Evolutionary conservation across 2,797 vertebrate species (phyloP).

Genomic region (Oreonectes daqikongensis): DNA sequence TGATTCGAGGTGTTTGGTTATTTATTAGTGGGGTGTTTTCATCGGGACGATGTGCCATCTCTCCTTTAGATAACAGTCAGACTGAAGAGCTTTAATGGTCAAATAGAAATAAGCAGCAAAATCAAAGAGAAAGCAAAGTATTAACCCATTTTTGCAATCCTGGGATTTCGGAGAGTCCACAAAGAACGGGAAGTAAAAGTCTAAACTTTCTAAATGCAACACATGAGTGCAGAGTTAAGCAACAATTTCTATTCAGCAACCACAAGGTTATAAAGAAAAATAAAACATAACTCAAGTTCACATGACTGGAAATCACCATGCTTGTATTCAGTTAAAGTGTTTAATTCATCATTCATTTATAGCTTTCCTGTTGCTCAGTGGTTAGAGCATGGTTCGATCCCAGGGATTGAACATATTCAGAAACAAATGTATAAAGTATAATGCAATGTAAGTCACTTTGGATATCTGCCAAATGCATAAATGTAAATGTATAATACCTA

Average conservation of each 20-base stretch:
- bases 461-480: no score
- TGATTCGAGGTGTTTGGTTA: neutral
- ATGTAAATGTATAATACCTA: no score
- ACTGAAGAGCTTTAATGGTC: neutral
- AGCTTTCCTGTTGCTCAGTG: no score
- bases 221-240: neutral
- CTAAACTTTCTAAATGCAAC: slow-evolving; percentile 2
- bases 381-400: no score
- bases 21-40: slow-evolving; percentile 3
- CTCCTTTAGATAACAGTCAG: neutral
- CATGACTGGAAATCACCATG: neutral
- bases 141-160: neutral
- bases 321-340: no score
- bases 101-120: neutral
- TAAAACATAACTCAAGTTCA: neutral
- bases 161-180: neutral
- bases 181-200: neutral
- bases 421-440: no score
- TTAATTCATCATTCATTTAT: no score
- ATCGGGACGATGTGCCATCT: slow-evolving; percentile 12
- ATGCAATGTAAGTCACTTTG: no score
- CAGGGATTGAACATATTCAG: no score
- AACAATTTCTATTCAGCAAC: neutral
- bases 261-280: neutral
- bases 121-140: slow-evolving; percentile 13